Base-by-base conservation (phyloP, 1,140 invertebrate genomes). In the Vollenhovia emeryi region DNA sequence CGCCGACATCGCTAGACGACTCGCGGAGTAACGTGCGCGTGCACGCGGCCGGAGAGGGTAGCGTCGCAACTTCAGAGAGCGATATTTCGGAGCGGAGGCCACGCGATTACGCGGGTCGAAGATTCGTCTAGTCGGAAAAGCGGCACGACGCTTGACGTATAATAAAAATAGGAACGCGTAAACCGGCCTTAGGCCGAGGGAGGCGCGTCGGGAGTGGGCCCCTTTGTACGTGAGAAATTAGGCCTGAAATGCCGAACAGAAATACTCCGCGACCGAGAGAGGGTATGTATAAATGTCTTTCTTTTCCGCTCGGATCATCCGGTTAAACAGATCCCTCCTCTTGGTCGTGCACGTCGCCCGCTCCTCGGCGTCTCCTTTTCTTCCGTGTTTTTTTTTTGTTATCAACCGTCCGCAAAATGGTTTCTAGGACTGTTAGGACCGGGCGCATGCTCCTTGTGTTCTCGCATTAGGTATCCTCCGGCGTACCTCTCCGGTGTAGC, bases 171-270 rank as follows among this genome's bases (percentile, higher is more conserved):
- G 74, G 85, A 74, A 83, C 45, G 75, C 69, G 86, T 86, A 89
- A 91, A 87, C 84, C 79, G 84, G 76, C 79, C 85, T 60, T 84
- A 78, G 76, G 50, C 71, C 66, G 68, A 55, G 82, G 45, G 3
- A 64, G 33, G 60, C 52, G 71, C 87, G 40, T 27, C 40, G 59
- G 43, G 30, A 88, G 68, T 68, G 50, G 59, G 24, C 36, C 59
- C 76, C 86, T 87, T 93, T 93, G 92, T 93, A 80, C 76, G 75
- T 64, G 84, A 88, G 91, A 93, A 93, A 93, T 93, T 93, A 93
- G 88, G 91, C 92, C 90, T 92, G 91, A 93, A 93, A 93, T 89
- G 91, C 87, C 87, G 79, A 85, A 80, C 76, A 87, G 86, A 90
- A 91, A 92, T 89, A 92, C 92, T 91, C 83, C 87, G 76, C 33